Conservation (phyloP, 2,113 vertebrate genomes). For the Neofelis nebulosa region DNA sequence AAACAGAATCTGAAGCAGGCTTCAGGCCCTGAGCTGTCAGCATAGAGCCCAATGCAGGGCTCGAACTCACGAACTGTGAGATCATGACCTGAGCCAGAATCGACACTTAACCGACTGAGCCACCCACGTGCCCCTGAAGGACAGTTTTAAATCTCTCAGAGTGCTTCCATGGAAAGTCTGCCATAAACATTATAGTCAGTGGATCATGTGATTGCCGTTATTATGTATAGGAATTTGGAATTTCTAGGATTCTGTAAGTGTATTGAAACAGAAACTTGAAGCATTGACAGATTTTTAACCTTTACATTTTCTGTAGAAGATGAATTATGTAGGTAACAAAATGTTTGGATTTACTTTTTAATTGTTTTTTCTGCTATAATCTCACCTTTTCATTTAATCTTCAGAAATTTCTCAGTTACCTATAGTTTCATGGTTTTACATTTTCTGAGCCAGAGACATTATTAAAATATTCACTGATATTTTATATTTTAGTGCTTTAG, state of each 20-base stretch:
- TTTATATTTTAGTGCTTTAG: background rate
- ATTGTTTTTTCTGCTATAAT: background rate
- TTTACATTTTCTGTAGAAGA: background rate
- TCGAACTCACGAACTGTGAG: too few species aligned
- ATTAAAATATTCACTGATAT: background rate
- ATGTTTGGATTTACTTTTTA: conserved; percentile 37
- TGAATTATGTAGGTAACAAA: background rate
- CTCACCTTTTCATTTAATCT: background rate
- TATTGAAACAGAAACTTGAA: background rate
- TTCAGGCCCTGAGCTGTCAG: too few species aligned
- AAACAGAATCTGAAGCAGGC: too few species aligned
- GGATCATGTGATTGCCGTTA: background rate
- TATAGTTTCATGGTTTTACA: background rate
- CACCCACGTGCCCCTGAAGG: background rate
- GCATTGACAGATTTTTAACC: conserved; percentile 14
- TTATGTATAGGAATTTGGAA: background rate
- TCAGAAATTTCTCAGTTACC: background rate
- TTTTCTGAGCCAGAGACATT: conserved; percentile 14
- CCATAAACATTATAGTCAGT: background rate
- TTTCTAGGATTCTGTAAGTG: conserved; percentile 4
- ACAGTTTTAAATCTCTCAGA: background rate
- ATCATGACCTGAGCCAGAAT: too few species aligned
- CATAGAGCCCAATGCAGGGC: too few species aligned
- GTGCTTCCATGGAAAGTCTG: background rate
- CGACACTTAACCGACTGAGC: too few species aligned